Evolutionary conservation across 2,888 invertebrate genomes (phyloP), one percentile per base, ranked within the genome.

Genomic region (Meliscaeva auricollis): DNA sequence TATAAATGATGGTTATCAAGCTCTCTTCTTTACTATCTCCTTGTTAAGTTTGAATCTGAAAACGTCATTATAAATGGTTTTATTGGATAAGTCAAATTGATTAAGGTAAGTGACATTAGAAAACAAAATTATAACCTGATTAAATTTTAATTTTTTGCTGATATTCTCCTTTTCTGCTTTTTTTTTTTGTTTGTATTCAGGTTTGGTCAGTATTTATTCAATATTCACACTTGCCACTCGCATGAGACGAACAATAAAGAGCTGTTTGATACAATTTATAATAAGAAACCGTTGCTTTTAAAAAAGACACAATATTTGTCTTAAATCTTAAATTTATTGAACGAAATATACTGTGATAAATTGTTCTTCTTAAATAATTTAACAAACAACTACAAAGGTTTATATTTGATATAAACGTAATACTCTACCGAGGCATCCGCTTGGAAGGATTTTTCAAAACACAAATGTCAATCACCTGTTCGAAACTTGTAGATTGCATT

Each of bases 71-170:
- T 17, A 13, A 64, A 75, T 52, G 64, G 41, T 64, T 74, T 64
- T 62, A 64, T 54, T 38, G 32, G 11, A 11, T 30, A 17, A n/a
- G 32, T 41, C 44, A 11, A 32, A n/a, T 17, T 35, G 32, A 75
- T 56, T 20, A 66, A 38, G 75, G 56, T 44, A 66, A 38, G 52
- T 41, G 74, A 74, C 50, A 54, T 54, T 64, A 52, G 30, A 60
- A 60, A 60, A 22, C 22, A 64, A 20, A 54, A 54, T 26, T 0
- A 22, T 32, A 74, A 74, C 74, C 73, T 74, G 74, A 44, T 64
- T 41, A 11, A 30, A 52, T 54, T 54, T 32, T 8, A 32, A 32
- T 64, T 11, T 26, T 62, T 48, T 30, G 46, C 38, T 62, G 62
- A 26, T 62, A 44, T 62, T 58, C 58, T 20, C 20, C 62, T 26